Conservation (phyloP, 2,113 vertebrate species). For the Eulemur macaco region DNA sequence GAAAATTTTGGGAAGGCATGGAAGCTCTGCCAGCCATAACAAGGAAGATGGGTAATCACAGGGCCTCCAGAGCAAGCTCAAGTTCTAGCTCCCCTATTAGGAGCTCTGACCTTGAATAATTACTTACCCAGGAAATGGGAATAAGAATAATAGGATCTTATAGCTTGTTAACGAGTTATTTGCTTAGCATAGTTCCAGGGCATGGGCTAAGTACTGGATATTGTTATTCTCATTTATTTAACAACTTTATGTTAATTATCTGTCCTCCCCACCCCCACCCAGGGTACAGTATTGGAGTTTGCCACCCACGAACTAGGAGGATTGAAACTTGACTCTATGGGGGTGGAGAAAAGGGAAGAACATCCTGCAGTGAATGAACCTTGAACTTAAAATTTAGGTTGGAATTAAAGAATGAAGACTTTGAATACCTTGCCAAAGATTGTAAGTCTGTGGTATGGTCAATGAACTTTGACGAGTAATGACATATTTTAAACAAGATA, state of each 20-base stretch:
- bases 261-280: neutral
- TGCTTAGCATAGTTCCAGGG: neutral
- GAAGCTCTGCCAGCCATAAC: neutral
- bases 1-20: neutral
- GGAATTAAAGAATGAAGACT: neutral
- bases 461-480: neutral
- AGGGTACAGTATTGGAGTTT: neutral
- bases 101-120: neutral
- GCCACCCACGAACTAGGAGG: neutral
- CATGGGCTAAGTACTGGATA: neutral
- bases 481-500: neutral
- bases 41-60: neutral
- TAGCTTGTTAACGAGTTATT: neutral
- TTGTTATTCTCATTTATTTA: constrained; percentile 39
- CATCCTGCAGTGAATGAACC: neutral
- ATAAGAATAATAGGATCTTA: neutral
- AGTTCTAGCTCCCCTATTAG: neutral
- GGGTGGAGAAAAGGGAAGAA: neutral
- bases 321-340: neutral
- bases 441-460: neutral
- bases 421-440: neutral
- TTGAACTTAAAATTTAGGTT: neutral
- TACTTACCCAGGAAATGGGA: neutral
- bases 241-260: constrained; percentile 16
- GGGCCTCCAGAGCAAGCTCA: neutral